Base-by-base conservation (phyloP, 2,797 vertebrate species). In the Varecia variegata region DNA sequence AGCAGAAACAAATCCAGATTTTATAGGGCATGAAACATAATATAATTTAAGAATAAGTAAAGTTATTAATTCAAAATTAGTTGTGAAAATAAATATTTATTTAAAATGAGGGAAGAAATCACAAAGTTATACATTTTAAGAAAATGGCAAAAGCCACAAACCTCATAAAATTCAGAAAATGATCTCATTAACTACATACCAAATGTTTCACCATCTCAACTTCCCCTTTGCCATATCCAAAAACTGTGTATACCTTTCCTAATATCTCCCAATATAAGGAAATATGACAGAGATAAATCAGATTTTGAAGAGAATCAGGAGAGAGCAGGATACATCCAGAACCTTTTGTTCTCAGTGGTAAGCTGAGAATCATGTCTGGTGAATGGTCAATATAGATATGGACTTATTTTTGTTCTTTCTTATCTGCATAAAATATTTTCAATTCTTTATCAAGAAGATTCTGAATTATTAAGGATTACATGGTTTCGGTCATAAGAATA, bases 91-190 rank as follows among this genome's bases (percentile, higher is more conserved):
- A 65, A 96, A 81, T 58, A 84, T 90, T 83, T 92, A 90, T 91
- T 87, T 95, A 62, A 91, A 95, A 54, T 87, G 47, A 84, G 23
- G 35, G 86, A 96, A 92, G 70, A 85, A 82, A 79, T 60, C 38
- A 60, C 40, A 23, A 65, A 47, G 15, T 79, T 84, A 94, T 35
- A 7, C 62, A 70, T 81, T 94, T 86, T 80, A 58, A 88, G 32
- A 80, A 93, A 84, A 89, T 67, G 2, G 17, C 18, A 43, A 68
- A 90, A 76, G 23, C 12, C 38, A 32, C 20, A 82, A 83, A 83
- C 25, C 32, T 94, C 43, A 74, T 18, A 71, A 47, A 65, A 73
- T 80, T 38, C 43, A 67, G 50, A 56, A 80, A 73, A 87, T 92
- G 6, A 82, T 58, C 7, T 77, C n/a, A 83, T 74, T 68, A 87